phyloP scores from a whole-genome alignment of 2,888 invertebrate genomes.

The Caenorhabditis panamensis region DNA sequence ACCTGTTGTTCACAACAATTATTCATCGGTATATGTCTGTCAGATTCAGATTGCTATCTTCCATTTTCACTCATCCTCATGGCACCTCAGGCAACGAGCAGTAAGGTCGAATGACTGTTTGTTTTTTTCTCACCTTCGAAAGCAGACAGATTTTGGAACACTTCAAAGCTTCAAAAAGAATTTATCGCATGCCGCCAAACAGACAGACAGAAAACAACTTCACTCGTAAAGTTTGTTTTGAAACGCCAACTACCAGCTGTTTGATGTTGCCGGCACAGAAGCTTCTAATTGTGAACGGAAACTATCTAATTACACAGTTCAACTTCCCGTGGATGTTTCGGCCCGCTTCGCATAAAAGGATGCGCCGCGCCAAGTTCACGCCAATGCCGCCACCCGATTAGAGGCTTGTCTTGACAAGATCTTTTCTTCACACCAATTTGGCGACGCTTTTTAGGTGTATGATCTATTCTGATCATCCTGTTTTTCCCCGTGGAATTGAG shows the following conservation, averaged over 20 bases:
- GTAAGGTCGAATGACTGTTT: slow-evolving; percentile 28
- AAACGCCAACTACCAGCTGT: neutral
- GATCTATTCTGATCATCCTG: slow-evolving; percentile 8
- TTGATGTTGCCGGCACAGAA: slow-evolving; percentile 29
- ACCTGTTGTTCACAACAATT: slow-evolving; percentile 57
- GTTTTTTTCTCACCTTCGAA: neutral
- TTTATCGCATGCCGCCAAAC: slow-evolving; percentile 6
- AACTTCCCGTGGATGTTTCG: slow-evolving; percentile 20
- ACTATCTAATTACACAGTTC: slow-evolving; percentile 39
- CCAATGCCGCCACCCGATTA: slow-evolving; percentile 58
- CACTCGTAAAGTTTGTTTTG: slow-evolving; percentile 1
- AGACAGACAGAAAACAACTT: neutral
- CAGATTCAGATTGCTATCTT: slow-evolving; percentile 45
- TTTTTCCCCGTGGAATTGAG: neutral
- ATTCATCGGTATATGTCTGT: slow-evolving; percentile 50
- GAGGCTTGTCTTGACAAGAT: slow-evolving; percentile 59
- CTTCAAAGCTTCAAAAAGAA: neutral
- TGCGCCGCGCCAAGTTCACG: slow-evolving; percentile 60
- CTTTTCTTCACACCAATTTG: slow-evolving; percentile 52
- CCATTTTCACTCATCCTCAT: slow-evolving; percentile 56
- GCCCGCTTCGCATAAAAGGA: slow-evolving; percentile 48
- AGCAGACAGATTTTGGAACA: neutral
- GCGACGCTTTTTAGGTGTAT: slow-evolving; percentile 33
- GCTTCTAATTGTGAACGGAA: slow-evolving; percentile 43
- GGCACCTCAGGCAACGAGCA: slow-evolving; percentile 47